Percentiles rank a stretch among this genome's conserved stretches.
phyloP scores from a whole-genome alignment of 2,888 invertebrate genomes.

The Bembecia ichneumoniformis region DNA sequence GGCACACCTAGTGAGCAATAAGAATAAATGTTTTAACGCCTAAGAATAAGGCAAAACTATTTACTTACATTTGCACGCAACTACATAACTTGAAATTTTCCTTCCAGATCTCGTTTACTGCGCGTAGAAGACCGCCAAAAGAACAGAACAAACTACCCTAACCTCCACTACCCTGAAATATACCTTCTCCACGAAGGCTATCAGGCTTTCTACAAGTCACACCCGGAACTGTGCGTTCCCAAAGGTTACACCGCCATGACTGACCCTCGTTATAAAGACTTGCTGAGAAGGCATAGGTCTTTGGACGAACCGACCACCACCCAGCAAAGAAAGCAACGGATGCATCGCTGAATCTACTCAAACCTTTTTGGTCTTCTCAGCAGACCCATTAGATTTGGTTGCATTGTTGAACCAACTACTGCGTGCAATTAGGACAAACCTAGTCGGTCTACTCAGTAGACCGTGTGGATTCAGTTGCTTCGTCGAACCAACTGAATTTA shows the following conservation, averaged over 20 bases:
- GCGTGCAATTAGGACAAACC: neutral
- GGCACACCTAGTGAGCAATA: too few relatives aligned
- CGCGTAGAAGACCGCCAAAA: conserved; percentile 85
- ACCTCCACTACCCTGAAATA: conserved; percentile 90
- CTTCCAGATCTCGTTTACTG: conserved; percentile 82
- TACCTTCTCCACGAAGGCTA: conserved; percentile 88
- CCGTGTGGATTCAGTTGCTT: neutral
- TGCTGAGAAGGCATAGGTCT: conserved; percentile 78
- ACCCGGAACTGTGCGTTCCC: conserved; percentile 77
- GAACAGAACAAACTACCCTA: conserved; percentile 87
- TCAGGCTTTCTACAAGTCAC: conserved; percentile 77
- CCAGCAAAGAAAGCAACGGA: conserved; percentile 1
- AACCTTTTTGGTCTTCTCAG: conserved; percentile 8
- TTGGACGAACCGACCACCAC: conserved; percentile 15
- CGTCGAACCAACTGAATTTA: too few relatives aligned
- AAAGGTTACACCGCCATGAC: conserved; percentile 86
- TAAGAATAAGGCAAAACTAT: too few relatives aligned
- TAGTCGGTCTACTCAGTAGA: conserved; percentile 5
- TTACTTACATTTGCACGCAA: too few relatives aligned
- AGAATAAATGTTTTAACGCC: too few relatives aligned
- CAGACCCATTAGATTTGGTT: conserved; percentile 2
- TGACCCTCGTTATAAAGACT: conserved; percentile 82
- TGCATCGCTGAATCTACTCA: conserved; percentile 6
- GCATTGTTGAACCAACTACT: neutral
- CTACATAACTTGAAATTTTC: neutral